A percentile compares a stretch with the other conserved stretches of the same genome.
Conservation (phyloP, 2,797 vertebrate genomes). For the Tauraco hartlaubi region DNA sequence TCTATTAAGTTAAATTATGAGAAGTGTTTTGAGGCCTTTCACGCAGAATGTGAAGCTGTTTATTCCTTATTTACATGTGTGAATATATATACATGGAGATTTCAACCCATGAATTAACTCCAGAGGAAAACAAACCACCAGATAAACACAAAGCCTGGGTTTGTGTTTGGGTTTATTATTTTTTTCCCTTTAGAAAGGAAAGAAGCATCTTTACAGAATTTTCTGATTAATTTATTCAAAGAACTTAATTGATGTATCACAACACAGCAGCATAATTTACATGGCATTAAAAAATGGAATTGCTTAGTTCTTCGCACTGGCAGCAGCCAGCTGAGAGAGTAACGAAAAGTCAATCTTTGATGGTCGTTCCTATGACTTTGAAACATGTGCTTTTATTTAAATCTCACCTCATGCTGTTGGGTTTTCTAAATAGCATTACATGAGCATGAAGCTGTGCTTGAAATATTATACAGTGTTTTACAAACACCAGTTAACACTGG, state of each 20-base stretch:
- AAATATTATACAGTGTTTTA: not conserved
- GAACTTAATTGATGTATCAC: slow-evolving; percentile 73
- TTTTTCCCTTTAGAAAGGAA: slow-evolving; percentile 53
- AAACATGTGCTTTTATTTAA: slow-evolving; percentile 22
- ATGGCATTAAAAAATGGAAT: slow-evolving; percentile 69
- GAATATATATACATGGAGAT: slow-evolving; percentile 60
- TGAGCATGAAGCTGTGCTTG: not conserved
- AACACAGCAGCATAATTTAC: slow-evolving; percentile 66
- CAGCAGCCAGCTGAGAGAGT: slow-evolving; percentile 48
- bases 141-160: slow-evolving; percentile 61
- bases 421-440: not conserved
- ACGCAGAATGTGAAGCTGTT: slow-evolving; percentile 66
- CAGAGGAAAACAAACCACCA: slow-evolving; percentile 70
- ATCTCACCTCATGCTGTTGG: not conserved
- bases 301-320: not conserved
- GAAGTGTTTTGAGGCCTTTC: slow-evolving; percentile 77
- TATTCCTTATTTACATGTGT: slow-evolving; percentile 70
- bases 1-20: slow-evolving; percentile 80
- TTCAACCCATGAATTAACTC: slow-evolving; percentile 71
- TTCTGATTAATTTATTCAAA: slow-evolving; percentile 78
- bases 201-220: slow-evolving; percentile 64
- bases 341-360: not conserved
- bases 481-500: not conserved
- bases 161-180: slow-evolving; percentile 64
- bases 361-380: slow-evolving; percentile 23